Conservation (phyloP, 2,888 invertebrate genomes). For the Diadromus collaris region DNA sequence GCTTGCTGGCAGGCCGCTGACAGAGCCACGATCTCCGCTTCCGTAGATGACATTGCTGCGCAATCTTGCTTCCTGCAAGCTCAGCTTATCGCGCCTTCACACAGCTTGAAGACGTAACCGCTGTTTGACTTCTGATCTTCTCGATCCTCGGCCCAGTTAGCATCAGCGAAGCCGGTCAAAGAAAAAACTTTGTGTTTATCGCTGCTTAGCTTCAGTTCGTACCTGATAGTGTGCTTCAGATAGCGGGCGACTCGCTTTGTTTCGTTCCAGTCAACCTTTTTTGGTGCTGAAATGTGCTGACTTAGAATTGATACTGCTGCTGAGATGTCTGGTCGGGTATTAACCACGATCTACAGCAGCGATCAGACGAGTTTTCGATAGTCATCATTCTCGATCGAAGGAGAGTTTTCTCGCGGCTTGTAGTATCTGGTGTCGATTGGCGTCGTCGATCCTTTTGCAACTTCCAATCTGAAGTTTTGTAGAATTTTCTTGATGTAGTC, state of each 20-base stretch:
- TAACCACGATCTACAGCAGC: slow-evolving; percentile 34
- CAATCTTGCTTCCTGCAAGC: slow-evolving; percentile 67
- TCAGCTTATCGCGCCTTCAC: slow-evolving; percentile 67
- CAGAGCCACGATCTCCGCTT: slow-evolving; percentile 67
- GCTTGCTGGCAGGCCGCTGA: slow-evolving; percentile 65
- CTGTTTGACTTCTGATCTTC: slow-evolving; percentile 70
- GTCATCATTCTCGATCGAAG: background rate
- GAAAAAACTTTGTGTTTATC: too few relatives aligned
- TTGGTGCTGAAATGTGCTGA: slow-evolving; percentile 28
- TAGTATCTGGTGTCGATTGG: slow-evolving; percentile 54
- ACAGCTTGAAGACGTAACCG: slow-evolving; percentile 66
- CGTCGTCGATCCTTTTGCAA: slow-evolving; percentile 49
- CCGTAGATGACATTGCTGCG: slow-evolving; percentile 63
- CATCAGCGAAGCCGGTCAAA: slow-evolving; percentile 70
- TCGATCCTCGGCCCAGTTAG: slow-evolving; percentile 71
- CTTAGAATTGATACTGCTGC: slow-evolving; percentile 31
- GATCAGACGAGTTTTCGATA: slow-evolving; percentile 33
- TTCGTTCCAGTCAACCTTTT: too few relatives aligned
- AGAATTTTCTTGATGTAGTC: slow-evolving; percentile 56
- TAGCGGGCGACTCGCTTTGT: too few relatives aligned
- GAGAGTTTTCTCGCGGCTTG: slow-evolving; percentile 1
- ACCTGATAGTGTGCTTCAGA: too few relatives aligned
- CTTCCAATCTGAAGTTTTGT: slow-evolving; percentile 42
- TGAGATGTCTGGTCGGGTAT: slow-evolving; percentile 42
- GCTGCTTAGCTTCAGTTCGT: too few relatives aligned